phyloP scores from a whole-genome alignment of 1,140 invertebrate genomes.

The Neomicropteryx cornuta region DNA sequence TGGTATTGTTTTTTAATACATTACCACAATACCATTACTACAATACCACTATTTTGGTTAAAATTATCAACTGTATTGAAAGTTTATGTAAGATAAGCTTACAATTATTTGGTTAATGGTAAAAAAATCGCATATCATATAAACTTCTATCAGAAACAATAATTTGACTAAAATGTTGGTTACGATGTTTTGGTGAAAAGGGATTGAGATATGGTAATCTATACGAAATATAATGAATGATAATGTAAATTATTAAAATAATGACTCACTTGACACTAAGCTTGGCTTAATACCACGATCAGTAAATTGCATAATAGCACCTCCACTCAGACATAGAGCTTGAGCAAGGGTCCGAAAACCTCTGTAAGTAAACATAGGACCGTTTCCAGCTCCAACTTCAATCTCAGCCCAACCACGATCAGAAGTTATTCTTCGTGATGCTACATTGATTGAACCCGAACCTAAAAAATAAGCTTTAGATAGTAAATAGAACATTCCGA shows the following conservation, averaged over 20 bases:
- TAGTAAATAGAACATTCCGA: not conserved
- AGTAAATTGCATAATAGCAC: conserved; percentile 58
- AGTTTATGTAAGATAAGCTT: no score
- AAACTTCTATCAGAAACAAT: no score
- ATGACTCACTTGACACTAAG: conserved; percentile 56
- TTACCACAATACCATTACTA: no score
- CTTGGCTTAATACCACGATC: conserved; percentile 58
- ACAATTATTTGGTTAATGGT: no score
- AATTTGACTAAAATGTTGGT: no score
- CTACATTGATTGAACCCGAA: conserved; percentile 58
- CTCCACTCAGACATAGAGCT: conserved; percentile 60
- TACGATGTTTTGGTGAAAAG: no score
- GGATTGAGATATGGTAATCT: no score
- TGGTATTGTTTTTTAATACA: no score
- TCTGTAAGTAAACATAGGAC: conserved; percentile 60
- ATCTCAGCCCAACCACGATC: conserved; percentile 77
- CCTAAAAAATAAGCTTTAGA: conserved; percentile 33
- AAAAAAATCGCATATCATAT: no score
- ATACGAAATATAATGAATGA: no score
- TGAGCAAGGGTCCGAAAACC: conserved; percentile 59
- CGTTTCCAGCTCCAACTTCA: conserved; percentile 69
- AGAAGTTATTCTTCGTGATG: conserved; percentile 63
- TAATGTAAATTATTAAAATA: conserved; percentile 1
- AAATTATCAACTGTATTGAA: no score
- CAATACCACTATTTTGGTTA: no score